A percentile compares a stretch with the other conserved stretches of the same genome.
These are phyloP conservation scores for Pitta sordida DNA, from an alignment of 2,113 vertebrate genomes.

Conservation along the genomic window DNA sequence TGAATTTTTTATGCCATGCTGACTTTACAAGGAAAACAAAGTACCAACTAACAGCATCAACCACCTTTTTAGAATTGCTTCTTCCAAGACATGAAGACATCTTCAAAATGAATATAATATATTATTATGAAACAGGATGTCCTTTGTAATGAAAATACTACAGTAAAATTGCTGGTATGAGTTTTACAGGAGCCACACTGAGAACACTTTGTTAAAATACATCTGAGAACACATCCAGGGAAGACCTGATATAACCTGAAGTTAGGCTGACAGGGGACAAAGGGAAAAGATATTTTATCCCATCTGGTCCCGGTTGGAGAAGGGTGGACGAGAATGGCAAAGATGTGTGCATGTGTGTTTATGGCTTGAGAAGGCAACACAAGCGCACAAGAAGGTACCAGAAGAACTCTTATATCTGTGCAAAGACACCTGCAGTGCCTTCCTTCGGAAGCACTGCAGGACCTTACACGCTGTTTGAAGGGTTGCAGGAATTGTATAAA, in stretches of 20 bases:
- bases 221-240: background rate
- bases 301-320: background rate
- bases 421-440: conserved; percentile 29
- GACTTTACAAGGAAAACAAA: conserved; percentile 72
- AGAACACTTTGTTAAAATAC: conserved; percentile 11
- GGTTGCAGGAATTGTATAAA: conserved; percentile 5
- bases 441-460: background rate
- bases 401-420: background rate
- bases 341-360: background rate
- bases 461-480: conserved; percentile 12
- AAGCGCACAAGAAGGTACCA: background rate
- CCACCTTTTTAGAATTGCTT: conserved; percentile 44
- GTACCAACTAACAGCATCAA: conserved; percentile 64
- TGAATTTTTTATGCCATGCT: conserved; percentile 71
- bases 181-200: conserved; percentile 39
- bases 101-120: conserved; percentile 55
- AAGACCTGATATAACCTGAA: conserved; percentile 12
- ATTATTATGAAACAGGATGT: conserved; percentile 43
- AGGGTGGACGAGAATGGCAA: background rate
- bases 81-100: conserved; percentile 47
- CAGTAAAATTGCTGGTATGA: conserved; percentile 11
- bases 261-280: background rate
- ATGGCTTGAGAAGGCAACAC: background rate
- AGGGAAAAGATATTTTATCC: conserved; percentile 8
- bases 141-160: conserved; percentile 49